phyloP scores from a whole-genome alignment of 2,888 invertebrate genomes.

The Tinea pellionella region DNA sequence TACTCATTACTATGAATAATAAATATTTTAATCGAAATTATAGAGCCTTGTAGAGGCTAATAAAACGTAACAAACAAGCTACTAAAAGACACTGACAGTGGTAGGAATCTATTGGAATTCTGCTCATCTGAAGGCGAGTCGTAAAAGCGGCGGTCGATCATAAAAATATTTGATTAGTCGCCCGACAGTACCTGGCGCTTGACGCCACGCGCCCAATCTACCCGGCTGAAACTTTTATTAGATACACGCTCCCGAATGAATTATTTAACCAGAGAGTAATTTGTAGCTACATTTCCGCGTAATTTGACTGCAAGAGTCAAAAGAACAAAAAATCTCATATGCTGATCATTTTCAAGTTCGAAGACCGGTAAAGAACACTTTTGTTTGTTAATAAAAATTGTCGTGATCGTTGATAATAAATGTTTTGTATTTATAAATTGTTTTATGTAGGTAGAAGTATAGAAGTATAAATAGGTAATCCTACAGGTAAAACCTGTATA shows the following conservation, averaged over 20 bases:
- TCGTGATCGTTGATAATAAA: background rate
- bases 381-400: background rate
- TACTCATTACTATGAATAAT: too few relatives aligned
- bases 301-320: conserved; percentile 12
- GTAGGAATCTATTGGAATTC: conserved; percentile 12
- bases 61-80: conserved; percentile 5
- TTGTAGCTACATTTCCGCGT: conserved; percentile 11
- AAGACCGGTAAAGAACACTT: background rate
- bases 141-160: conserved; percentile 62
- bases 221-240: conserved; percentile 57
- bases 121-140: conserved; percentile 28
- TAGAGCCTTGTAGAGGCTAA: background rate
- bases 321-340: conserved; percentile 4
- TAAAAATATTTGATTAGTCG: conserved; percentile 68
- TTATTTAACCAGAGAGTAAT: conserved; percentile 13
- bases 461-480: too few relatives aligned
- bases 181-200: conserved; percentile 27
- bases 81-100: background rate
- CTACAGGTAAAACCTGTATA: too few relatives aligned
- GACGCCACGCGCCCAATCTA: conserved; percentile 43
- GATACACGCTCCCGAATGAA: conserved; percentile 18
- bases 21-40: background rate
- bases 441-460: background rate
- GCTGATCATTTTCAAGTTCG: background rate
- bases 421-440: background rate